Evolutionary conservation across 2,113 vertebrate genomes (phyloP).

Genomic region (Istiophorus platypterus): DNA sequence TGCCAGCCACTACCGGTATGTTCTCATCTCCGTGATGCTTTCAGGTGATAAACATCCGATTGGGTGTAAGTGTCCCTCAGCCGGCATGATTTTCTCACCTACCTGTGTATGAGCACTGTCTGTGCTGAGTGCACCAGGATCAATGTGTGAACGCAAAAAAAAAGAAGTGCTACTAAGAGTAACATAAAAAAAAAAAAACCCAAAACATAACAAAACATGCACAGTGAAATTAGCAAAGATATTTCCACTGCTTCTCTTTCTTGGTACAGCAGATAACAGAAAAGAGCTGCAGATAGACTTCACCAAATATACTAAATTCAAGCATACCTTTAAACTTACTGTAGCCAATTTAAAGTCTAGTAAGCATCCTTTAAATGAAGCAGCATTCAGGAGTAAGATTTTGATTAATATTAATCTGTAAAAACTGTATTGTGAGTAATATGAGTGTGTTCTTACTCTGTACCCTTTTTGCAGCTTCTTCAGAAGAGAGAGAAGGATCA

Average conservation of each 20-base stretch:
- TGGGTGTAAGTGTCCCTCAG: conserved; percentile 32
- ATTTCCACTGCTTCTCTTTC: background rate
- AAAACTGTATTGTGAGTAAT: background rate
- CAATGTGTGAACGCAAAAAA: conserved; percentile 13
- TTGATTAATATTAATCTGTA: background rate
- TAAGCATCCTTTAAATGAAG: background rate
- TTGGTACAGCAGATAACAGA: background rate
- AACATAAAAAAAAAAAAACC: conserved; percentile 9
- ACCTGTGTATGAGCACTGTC: conserved; percentile 9
- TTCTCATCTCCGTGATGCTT: conserved; percentile 65
- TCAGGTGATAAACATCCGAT: conserved; percentile 78
- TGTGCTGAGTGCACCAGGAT: conserved; percentile 15
- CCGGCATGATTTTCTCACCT: conserved; percentile 56
- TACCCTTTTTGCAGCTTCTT: conserved; percentile 50
- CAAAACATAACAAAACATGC: no score
- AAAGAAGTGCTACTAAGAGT: conserved; percentile 13
- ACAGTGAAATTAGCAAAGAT: conserved; percentile 7
- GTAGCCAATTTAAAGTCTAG: background rate
- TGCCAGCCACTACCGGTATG: conserved; percentile 79
- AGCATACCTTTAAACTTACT: background rate
- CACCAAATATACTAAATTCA: background rate
- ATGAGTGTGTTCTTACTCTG: background rate
- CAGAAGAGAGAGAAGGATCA: conserved; percentile 61
- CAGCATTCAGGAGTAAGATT: background rate
- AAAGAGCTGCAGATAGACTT: background rate